Base-by-base conservation (phyloP, 2,797 vertebrate genomes). In the Chloroceryle amazona region DNA sequence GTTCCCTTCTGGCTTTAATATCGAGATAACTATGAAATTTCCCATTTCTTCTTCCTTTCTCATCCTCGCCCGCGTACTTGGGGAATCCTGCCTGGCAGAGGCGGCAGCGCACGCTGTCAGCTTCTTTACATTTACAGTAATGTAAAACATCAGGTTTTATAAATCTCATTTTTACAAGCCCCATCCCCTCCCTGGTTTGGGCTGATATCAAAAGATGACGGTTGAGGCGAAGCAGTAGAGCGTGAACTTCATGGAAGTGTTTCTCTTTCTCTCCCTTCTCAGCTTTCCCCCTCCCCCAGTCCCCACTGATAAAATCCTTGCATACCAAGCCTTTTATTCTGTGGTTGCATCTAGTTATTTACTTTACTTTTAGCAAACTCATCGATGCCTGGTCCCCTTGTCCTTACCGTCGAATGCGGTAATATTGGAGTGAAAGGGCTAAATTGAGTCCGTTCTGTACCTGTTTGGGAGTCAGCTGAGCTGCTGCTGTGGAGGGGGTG, bases 11-110 rank as follows among this genome's bases (percentile, higher is more conserved):
- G 89, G 76, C 91, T 80, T 81, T 88, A 86, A 76, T 71, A 84
- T 63, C 74, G 46, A 73, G 75, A 25, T n/a, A 55, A 44, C 57
- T 81, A 3, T 60, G 93, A 92, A 93, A 97, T 97, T 96, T 79
- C 93, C 61, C 86, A 41, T 93, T 95, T 96, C 92, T 54, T 96
- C 94, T 89, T 82, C 93, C 83, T 89, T 96, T 75, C 80, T 97
- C 73, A 63, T 95, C 94, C 95, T 87, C 96, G 90, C 88, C 61
- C 52, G 1, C 85, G 90, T 79, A 28, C 92, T 84, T 86, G 96
- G 96, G 96, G 96, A 86, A 97, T 97, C 96, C 93, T 96, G 97
- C 91, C 95, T 97, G 95, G 95, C 91, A 94, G 97, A 91, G 96
- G 79, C 58, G 67, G 96, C 90, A 90, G 80, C 73, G 57, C 62